phyloP scores from a whole-genome alignment of 30 jellyfish, hydroid and myxozoan species.

The Aurelia aurita region DNA sequence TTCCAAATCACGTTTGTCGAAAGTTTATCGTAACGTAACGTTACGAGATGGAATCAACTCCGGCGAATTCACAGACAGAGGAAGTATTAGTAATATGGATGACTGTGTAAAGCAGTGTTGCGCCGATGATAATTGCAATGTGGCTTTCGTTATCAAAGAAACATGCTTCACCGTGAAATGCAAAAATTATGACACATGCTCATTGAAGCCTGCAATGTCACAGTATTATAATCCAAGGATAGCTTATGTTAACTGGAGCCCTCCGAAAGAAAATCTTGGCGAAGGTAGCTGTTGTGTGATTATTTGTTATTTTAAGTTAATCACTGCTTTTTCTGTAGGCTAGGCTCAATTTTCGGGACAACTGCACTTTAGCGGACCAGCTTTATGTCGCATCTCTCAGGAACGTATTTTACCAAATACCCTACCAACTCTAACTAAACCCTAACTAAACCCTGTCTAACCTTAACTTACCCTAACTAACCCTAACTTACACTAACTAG shows the following conservation, averaged over 20 bases:
- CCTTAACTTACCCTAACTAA: too few species aligned
- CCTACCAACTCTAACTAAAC: too few species aligned
- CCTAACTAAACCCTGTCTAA: too few species aligned
- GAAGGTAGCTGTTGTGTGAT: constrained; percentile 32
- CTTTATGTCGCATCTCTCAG: too few species aligned
- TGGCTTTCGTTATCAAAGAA: constrained; percentile 94
- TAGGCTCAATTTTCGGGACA: too few species aligned
- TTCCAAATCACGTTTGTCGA: constrained; percentile 75
- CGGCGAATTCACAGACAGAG: constrained; percentile 96
- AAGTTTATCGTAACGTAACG: constrained; percentile 84
- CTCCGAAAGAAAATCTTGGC: constrained; percentile 93
- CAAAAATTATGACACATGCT: constrained; percentile 85
- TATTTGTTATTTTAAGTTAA: too few species aligned
- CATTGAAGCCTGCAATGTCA: constrained; percentile 90
- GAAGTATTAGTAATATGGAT: constrained; percentile 81
- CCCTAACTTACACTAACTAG: too few species aligned
- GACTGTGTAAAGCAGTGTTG: constrained; percentile 92
- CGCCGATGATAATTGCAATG: constrained; percentile 89
- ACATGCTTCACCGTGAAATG: constrained; percentile 97
- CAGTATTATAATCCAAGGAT: constrained; percentile 87
- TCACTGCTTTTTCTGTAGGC: too few species aligned
- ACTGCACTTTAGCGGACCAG: too few species aligned
- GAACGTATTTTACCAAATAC: too few species aligned
- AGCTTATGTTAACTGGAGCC: constrained; percentile 95
- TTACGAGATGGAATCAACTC: constrained; percentile 92